A percentile compares a stretch with the other conserved stretches of the same genome.
Evolutionary conservation across 1,140 invertebrate species (phyloP).

Genomic region (Drosophila erecta): DNA sequence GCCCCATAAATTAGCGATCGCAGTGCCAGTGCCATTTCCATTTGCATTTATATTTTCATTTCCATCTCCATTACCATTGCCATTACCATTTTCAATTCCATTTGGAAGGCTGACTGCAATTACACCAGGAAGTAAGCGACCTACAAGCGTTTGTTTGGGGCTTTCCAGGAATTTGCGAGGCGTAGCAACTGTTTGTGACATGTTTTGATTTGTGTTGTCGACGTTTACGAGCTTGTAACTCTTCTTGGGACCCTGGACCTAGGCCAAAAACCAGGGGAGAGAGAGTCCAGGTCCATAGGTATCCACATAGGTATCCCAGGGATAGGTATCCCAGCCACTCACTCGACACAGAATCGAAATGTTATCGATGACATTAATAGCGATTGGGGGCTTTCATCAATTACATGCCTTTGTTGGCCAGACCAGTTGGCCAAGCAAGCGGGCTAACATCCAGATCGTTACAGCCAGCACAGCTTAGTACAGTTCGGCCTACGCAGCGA

Average conservation of each 20-base stretch:
- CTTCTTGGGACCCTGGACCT: slow-evolving; percentile 10
- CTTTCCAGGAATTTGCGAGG: slow-evolving; percentile 76
- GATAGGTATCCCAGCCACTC: slow-evolving; percentile 45
- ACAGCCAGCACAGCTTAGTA: slow-evolving; percentile 3
- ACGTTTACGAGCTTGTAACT: slow-evolving; percentile 77
- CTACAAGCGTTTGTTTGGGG: slow-evolving; percentile 38
- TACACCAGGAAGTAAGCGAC: slow-evolving; percentile 72
- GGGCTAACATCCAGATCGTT: neutral
- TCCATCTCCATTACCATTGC: neutral
- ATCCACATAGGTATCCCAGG: too few relatives aligned
- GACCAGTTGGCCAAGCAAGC: neutral
- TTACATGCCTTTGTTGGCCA: slow-evolving; percentile 63
- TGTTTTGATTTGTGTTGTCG: slow-evolving; percentile 81
- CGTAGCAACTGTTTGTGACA: slow-evolving; percentile 83
- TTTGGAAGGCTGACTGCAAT: slow-evolving; percentile 38
- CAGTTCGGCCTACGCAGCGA: slow-evolving; percentile 61
- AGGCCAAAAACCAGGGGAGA: neutral
- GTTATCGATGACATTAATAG: slow-evolving; percentile 83
- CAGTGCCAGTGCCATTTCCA: neutral
- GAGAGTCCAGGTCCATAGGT: slow-evolving; percentile 4
- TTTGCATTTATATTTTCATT: neutral
- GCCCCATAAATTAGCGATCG: slow-evolving; percentile 61
- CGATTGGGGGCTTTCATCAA: slow-evolving; percentile 79
- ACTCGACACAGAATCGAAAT: slow-evolving; percentile 52
- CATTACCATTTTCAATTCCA: neutral